Evolutionary conservation across 2,888 invertebrate genomes (phyloP).

Genomic region (Orthosia gothica): DNA sequence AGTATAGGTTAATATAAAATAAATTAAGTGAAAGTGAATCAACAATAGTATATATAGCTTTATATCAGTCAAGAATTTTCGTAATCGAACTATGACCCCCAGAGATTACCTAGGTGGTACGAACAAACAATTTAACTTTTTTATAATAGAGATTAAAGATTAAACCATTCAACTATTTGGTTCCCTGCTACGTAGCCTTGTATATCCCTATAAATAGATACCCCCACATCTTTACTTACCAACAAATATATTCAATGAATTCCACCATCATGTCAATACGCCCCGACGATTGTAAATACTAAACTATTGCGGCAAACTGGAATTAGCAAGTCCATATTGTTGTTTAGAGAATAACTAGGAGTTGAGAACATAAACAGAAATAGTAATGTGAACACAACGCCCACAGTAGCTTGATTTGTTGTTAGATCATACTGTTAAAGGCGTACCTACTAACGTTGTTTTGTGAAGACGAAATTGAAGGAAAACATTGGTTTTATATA

Average conservation of each 20-base stretch:
- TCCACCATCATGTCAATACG: conserved; percentile 25
- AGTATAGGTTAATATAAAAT: too few relatives aligned
- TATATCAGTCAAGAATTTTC: too few relatives aligned
- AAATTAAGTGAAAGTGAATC: too few relatives aligned
- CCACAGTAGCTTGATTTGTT: conserved; percentile 52
- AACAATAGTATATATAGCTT: too few relatives aligned
- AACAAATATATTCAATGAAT: conserved; percentile 3
- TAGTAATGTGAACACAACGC: conserved; percentile 50
- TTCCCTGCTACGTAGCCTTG: too few relatives aligned
- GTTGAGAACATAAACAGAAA: conserved; percentile 47
- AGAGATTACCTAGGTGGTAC: too few relatives aligned
- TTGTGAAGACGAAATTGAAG: not conserved
- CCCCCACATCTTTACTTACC: not conserved
- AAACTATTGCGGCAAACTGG: conserved; percentile 41
- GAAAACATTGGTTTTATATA: not conserved
- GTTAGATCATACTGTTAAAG: conserved; percentile 26
- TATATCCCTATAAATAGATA: too few relatives aligned
- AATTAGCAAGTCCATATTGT: conserved; percentile 53
- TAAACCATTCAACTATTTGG: too few relatives aligned
- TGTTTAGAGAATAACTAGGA: conserved; percentile 50
- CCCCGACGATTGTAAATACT: conserved; percentile 37
- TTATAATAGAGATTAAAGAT: too few relatives aligned
- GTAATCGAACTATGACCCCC: too few relatives aligned
- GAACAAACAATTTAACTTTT: too few relatives aligned
- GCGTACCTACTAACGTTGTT: not conserved